Conservation (phyloP, 2,113 vertebrate genomes). For the Tetrax tetrax region DNA sequence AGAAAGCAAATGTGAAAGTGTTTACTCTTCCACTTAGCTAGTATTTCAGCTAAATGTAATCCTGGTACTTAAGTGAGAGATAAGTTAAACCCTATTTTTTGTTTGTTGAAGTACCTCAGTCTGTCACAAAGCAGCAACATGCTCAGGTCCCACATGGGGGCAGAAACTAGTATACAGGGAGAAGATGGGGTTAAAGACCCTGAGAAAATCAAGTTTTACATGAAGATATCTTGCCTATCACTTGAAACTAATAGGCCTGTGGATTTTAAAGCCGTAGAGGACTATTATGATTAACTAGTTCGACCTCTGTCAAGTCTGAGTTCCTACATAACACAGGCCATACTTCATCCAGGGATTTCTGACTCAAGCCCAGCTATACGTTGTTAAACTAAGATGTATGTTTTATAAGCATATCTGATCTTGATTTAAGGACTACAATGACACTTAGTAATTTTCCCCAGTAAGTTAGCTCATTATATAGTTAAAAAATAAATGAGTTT, state of each 20-base stretch:
- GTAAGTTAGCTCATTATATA: conserved; percentile 1
- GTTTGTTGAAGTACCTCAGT: neutral
- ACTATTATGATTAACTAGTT: neutral
- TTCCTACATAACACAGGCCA: neutral
- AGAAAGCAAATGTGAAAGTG: neutral
- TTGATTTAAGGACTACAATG: conserved; percentile 52
- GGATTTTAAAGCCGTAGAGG: neutral
- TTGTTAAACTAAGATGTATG: conserved; percentile 10
- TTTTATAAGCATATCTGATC: conserved; percentile 33
- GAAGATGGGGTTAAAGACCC: neutral
- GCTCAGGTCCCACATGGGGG: neutral
- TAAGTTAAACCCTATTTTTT: neutral
- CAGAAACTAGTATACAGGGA: neutral
- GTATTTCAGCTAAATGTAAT: neutral
- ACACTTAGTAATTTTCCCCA: conserved; percentile 10
- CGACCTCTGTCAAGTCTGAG: neutral
- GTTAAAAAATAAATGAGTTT: conserved; percentile 25
- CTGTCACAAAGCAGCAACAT: neutral
- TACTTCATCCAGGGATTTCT: neutral
- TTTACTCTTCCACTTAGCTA: neutral
- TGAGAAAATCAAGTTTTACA: neutral
- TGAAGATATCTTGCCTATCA: neutral
- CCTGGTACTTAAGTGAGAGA: neutral
- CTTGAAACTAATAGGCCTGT: neutral
- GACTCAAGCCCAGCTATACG: neutral